These are phyloP conservation scores for Conopomorpha cramerella DNA, from an alignment of 1,140 invertebrate species.

Conservation along the genomic window DNA sequence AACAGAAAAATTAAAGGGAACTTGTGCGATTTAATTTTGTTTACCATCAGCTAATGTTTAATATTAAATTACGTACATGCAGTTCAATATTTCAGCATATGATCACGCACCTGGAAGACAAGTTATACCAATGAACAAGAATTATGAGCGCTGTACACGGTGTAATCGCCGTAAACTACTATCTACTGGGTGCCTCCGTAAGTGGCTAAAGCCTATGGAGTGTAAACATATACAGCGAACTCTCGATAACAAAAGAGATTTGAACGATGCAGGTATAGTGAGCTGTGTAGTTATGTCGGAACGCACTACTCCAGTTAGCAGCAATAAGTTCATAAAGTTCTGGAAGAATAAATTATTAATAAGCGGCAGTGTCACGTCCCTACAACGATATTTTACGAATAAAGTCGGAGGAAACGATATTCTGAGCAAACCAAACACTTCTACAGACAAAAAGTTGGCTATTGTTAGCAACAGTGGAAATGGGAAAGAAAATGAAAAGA, in stretches of 20 bases:
- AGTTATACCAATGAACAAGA: constrained; percentile 35
- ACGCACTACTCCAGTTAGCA: constrained; percentile 26
- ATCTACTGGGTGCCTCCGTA: constrained; percentile 41
- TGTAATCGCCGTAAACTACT: constrained; percentile 51
- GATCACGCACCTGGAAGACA: too few relatives aligned
- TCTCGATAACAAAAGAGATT: constrained; percentile 47
- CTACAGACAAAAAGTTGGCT: constrained; percentile 23
- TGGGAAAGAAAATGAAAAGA: constrained; percentile 24
- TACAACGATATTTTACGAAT: constrained; percentile 46
- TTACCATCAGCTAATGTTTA: too few relatives aligned
- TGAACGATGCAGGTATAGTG: constrained; percentile 38
- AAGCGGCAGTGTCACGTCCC: constrained; percentile 40
- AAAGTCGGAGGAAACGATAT: constrained; percentile 30
- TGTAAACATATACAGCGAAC: constrained; percentile 53
- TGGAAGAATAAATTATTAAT: constrained; percentile 53
- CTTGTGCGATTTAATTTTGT: too few relatives aligned
- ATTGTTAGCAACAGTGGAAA: constrained; percentile 14
- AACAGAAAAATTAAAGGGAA: too few relatives aligned
- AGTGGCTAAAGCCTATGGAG: constrained; percentile 52
- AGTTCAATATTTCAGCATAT: too few relatives aligned
- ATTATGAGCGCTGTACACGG: constrained; percentile 46
- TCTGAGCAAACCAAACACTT: constrained; percentile 29
- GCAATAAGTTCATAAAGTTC: constrained; percentile 47
- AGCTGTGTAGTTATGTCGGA: constrained; percentile 41
- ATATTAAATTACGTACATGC: too few relatives aligned